Evolutionary conservation across 2,888 invertebrate genomes (phyloP).

Genomic region (Amphipyra berbera): DNA sequence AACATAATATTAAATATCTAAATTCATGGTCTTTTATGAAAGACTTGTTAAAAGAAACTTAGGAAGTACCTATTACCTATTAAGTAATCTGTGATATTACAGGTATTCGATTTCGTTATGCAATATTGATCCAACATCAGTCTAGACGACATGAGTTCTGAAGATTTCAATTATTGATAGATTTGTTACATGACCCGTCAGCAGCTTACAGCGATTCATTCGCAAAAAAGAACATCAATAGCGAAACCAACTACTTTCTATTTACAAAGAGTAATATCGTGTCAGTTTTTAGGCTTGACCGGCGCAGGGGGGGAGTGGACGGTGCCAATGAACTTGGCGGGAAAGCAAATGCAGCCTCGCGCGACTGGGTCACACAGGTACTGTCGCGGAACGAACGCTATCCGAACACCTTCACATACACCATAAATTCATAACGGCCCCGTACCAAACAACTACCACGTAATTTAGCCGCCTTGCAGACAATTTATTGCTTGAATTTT

Average conservation of each 20-base stretch:
- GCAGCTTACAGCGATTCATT: conserved; percentile 52
- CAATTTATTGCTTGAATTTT: conserved; percentile 73
- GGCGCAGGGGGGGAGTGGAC: conserved; percentile 58
- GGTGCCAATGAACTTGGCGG: conserved; percentile 87
- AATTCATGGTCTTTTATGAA: conserved; percentile 15
- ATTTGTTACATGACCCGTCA: conserved; percentile 45
- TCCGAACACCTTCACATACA: conserved; percentile 68
- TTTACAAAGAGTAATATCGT: conserved; percentile 79
- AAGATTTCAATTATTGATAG: conserved; percentile 61
- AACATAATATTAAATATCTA: too few species aligned
- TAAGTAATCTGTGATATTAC: conserved; percentile 29
- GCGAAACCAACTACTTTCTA: conserved; percentile 82
- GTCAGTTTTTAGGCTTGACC: conserved; percentile 79
- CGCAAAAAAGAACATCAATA: conserved; percentile 76
- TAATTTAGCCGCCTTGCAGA: conserved; percentile 68
- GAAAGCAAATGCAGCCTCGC: conserved; percentile 82
- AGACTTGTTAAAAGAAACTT: conserved; percentile 19
- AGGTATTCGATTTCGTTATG: conserved; percentile 41
- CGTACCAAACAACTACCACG: conserved; percentile 62
- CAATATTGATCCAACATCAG: conserved; percentile 47
- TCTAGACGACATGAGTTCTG: conserved; percentile 41
- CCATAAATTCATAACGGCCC: conserved; percentile 67
- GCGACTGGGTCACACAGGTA: conserved; percentile 82
- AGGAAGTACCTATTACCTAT: conserved; percentile 31
- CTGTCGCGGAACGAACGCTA: conserved; percentile 73